phyloP scores from a whole-genome alignment of 35 echinoderm and acorn worm genomes.

The Holothuria glaberrima region DNA sequence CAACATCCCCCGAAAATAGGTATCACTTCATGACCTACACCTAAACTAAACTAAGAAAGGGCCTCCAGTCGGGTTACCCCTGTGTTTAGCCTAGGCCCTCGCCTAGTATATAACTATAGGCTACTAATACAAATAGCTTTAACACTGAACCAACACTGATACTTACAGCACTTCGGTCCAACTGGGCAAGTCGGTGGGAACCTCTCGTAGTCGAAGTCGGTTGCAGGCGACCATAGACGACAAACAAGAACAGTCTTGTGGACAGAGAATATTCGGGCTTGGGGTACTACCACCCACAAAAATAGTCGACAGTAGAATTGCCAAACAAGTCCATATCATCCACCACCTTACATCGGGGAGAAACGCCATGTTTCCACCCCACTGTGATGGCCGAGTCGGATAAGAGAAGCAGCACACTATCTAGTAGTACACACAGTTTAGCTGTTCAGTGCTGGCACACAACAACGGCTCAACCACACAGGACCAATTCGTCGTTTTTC shows the following conservation, averaged over 20 bases:
- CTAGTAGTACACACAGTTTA: background rate
- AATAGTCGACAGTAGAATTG: background rate
- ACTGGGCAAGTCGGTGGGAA: conserved; percentile 39
- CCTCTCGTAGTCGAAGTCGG: background rate
- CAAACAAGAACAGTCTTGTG: conserved; percentile 42
- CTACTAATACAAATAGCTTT: too few relatives aligned
- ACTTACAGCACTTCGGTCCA: conserved; percentile 49
- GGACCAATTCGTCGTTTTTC: background rate
- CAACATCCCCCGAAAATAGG: too few relatives aligned
- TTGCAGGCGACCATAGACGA: conserved; percentile 44
- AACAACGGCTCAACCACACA: conserved; percentile 10
- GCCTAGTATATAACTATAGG: too few relatives aligned
- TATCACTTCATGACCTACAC: too few relatives aligned
- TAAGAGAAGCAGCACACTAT: background rate
- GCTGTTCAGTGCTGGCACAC: background rate
- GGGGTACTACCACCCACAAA: background rate
- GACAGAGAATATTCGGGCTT: conserved; percentile 49
- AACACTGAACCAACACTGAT: too few relatives aligned
- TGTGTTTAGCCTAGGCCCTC: too few relatives aligned
- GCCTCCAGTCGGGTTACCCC: too few relatives aligned
- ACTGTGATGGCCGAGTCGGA: conserved; percentile 21
- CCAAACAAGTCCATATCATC: conserved; percentile 7
- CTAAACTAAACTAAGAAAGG: too few relatives aligned
- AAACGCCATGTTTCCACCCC: conserved; percentile 53
- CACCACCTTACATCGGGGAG: conserved; percentile 54